Evolutionary conservation across 2,797 vertebrate species (phyloP), one percentile per base, ranked within the genome.

Genomic region (Hoplostethus atlanticus): DNA sequence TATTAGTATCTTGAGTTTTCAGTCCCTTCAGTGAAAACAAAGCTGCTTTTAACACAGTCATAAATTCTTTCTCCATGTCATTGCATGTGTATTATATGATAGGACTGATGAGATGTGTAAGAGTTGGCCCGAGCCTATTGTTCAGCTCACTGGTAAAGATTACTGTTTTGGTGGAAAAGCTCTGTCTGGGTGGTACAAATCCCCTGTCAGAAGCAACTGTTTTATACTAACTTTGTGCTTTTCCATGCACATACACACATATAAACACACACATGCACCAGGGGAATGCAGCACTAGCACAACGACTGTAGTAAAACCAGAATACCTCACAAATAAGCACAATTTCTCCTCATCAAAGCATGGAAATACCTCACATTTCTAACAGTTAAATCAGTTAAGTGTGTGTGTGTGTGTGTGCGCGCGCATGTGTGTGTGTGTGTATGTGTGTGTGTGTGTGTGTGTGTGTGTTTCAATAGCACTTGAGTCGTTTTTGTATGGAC

Each of bases 261-360:
- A 10, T 28, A 62, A 40, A 38, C 36, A 40, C 10, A 58, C n/a
- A 40, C 34, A 16, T 13, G 21, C 56, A 48, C 0, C 1, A 55
- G 63, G 70, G 84, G 80, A 90, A 84, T 85, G 79, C 62, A 70
- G 66, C 17, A 64, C 67, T 84, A 81, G 52, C 62, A 78, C 61
- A 21, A 60, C 12, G 48, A 50, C 60, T 78, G 40, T 11, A 59
- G 44, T 71, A 54, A 80, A 71, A 87, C 57, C 53, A 0, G 2
- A 84, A 83, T 80, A 73, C 71, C 68, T 77, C 70, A 47, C 68
- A 73, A 83, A 90, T 60, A 81, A 69, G 71, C 31, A 67, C 52
- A 71, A 73, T 30, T 73, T 65, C 57, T 44, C 60, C 54, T 54
- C 63, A 64, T 79, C 73, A 86, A 87, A 79, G 50, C 34, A 2